phyloP scores from a whole-genome alignment of 2,113 vertebrate species.

The Oreochromis aureus region DNA sequence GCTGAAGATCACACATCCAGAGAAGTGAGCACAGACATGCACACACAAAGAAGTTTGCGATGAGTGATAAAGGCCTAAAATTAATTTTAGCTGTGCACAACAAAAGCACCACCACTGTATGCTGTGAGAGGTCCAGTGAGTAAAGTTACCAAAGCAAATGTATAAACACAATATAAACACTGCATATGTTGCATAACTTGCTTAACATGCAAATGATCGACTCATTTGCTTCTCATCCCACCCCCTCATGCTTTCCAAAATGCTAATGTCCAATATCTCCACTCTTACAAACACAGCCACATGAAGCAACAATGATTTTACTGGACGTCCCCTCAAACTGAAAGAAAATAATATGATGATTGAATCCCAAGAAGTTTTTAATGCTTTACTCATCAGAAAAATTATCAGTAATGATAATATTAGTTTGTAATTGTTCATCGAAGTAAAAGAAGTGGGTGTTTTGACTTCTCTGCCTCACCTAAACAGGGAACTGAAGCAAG shows the following conservation, averaged over 20 bases:
- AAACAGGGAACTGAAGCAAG: constrained; percentile 32
- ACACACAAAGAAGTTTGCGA: neutral
- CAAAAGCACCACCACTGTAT: neutral
- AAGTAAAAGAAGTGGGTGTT: neutral
- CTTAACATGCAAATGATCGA: neutral
- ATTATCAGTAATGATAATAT: neutral
- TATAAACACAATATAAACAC: neutral
- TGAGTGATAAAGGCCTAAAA: neutral
- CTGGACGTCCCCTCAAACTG: neutral
- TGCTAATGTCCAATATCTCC: neutral
- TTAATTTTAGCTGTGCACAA: constrained; percentile 1
- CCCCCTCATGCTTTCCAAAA: neutral
- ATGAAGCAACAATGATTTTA: neutral
- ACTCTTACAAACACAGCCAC: neutral
- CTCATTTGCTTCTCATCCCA: neutral
- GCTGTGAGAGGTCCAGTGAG: neutral
- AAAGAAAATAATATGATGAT: neutral
- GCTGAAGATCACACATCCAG: constrained; percentile 25
- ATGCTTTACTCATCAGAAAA: neutral
- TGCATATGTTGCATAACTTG: neutral
- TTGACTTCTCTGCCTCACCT: neutral
- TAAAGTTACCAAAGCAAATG: neutral
- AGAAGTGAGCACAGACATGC: neutral
- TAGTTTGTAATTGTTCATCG: neutral
- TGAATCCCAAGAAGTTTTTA: neutral